Evolutionary conservation across 2,113 vertebrate species (phyloP), one percentile per base, ranked within the genome.

Genomic region (Cheirogaleus medius): DNA sequence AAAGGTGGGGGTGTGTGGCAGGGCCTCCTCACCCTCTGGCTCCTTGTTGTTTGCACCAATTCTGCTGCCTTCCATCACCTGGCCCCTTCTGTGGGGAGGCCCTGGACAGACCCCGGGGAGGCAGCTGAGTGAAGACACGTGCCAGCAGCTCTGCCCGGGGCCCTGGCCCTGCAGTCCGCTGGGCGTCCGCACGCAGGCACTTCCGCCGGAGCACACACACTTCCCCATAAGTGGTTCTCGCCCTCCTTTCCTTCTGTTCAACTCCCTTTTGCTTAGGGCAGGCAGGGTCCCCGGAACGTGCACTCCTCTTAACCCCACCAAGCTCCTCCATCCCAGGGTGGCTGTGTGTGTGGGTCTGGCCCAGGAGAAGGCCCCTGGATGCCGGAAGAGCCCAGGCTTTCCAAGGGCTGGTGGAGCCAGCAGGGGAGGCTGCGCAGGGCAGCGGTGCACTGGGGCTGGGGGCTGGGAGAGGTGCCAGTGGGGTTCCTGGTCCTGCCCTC

Each of bases 241-340:
- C 4, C 39, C 47, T 78, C 44, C 29, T 34, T 29, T 76, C n/a
- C 15, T 32, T 87, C 32, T 2, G 9, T 10, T 49, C 11, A 21
- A 17, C 44, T 64, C 23, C n/a, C 29, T 56, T 25, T 12, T 4
- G 32, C 4, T 25, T n/a, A 66, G 6, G 84, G 63, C 39, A 42
- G 21, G 27, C 34, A 69, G 63, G n/a, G 10, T 14, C 63, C 18
- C 7, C 14, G 20, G 10, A 71, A 42, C 3, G 3, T 1, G 15
- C 2, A 8, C 18, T 25, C 1, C 13, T 64, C 34, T 1, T 1
- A 54, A n/a, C 1, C 9, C 64, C 0, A 5, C 29, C 20, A 4
- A 73, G 11, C 52, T 83, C 52, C 74, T 39, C 2, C 20, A 73
- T 7, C 32, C 60, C n/a, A 23, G 21, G 77, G 32, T 39, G 15